A percentile compares a stretch with the other conserved stretches of the same genome.
These are phyloP conservation scores for Heliconius congener DNA, from an alignment of 1,140 invertebrate genomes.

Conservation along the genomic window DNA sequence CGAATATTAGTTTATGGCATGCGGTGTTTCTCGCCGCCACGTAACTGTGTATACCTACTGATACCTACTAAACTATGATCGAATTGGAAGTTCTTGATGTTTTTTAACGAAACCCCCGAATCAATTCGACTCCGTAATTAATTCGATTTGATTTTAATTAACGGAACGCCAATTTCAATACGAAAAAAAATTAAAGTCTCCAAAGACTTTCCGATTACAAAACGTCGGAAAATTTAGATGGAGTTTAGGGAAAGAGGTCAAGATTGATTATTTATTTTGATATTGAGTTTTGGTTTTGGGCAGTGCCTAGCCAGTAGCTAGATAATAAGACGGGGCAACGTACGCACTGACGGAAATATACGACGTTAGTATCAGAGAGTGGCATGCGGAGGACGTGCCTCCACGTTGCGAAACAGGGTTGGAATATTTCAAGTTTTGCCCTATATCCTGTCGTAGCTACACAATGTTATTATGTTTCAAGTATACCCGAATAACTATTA, in stretches of 20 bases:
- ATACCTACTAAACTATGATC: neutral
- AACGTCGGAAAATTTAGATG: conserved; percentile 43
- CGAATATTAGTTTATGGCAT: conserved; percentile 79
- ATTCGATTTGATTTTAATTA: conserved; percentile 78
- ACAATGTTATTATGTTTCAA: too few relatives aligned
- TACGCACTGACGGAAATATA: conserved; percentile 61
- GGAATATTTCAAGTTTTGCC: conserved; percentile 18
- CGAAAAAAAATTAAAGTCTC: conserved; percentile 68
- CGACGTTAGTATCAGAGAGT: conserved; percentile 60
- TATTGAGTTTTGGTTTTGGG: conserved; percentile 17
- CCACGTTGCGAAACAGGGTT: conserved; percentile 45
- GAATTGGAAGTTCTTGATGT: conserved; percentile 24
- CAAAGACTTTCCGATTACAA: conserved; percentile 66
- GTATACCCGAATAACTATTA: too few relatives aligned
- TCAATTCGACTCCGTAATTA: conserved; percentile 66
- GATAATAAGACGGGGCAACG: conserved; percentile 55
- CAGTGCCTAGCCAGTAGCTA: neutral
- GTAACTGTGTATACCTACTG: neutral
- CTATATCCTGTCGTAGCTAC: neutral
- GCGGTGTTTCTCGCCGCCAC: conserved; percentile 47
- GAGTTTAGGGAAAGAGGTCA: conserved; percentile 16
- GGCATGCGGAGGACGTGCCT: conserved; percentile 61
- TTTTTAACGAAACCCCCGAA: conserved; percentile 56
- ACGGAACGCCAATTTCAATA: conserved; percentile 69
- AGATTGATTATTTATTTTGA: conserved; percentile 31